These are phyloP conservation scores for Lates japonicus DNA, from an alignment of 2,797 vertebrate species.

Conservation along the genomic window DNA sequence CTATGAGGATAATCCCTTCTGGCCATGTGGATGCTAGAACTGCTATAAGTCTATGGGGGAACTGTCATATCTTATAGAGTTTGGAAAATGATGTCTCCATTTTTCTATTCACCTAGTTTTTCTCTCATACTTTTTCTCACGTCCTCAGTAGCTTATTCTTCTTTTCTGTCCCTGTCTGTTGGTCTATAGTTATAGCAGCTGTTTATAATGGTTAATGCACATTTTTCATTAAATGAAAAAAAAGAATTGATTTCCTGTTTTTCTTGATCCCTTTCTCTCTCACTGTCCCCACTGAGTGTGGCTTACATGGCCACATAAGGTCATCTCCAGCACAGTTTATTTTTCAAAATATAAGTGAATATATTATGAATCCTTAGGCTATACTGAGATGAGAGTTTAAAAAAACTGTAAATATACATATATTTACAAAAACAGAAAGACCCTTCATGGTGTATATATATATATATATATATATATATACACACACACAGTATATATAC, in stretches of 20 bases:
- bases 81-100: conserved; percentile 55
- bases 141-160: neutral
- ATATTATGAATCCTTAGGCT: neutral
- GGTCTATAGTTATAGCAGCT: too few species aligned
- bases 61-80: conserved; percentile 50
- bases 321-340: neutral
- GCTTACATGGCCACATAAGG: neutral
- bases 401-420: neutral
- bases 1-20: conserved; percentile 59
- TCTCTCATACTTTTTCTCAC: too few species aligned
- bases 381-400: neutral
- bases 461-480: too few species aligned
- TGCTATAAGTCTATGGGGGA: conserved; percentile 31
- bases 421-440: too few species aligned
- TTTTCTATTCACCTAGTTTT: conserved; percentile 8
- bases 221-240: too few species aligned
- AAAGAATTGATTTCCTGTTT: too few species aligned
- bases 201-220: neutral
- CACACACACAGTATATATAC: neutral
- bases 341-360: neutral
- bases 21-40: conserved; percentile 51
- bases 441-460: too few species aligned
- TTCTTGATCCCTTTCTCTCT: neutral
- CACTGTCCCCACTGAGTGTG: neutral
- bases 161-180: neutral